Conservation (phyloP, 2,113 vertebrate species). For the Heptranchias perlo region DNA sequence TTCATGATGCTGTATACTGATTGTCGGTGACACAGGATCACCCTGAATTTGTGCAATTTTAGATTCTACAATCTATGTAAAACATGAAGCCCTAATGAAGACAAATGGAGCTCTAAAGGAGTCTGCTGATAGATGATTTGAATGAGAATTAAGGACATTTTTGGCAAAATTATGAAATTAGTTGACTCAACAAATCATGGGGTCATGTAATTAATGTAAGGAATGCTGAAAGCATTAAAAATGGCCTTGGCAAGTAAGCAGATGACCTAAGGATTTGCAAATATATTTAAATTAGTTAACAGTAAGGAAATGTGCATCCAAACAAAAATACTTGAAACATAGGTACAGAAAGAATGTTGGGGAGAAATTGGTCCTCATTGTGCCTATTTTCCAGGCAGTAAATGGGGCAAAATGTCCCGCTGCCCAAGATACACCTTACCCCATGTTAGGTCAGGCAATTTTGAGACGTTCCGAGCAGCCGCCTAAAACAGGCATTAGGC, state of each 20-base stretch:
- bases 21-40: background rate
- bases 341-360: background rate
- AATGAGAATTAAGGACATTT: background rate
- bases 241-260: background rate
- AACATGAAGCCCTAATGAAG: background rate
- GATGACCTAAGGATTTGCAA: background rate
- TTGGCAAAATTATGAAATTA: background rate
- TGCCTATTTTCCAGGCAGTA: background rate
- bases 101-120: background rate
- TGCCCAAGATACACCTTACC: background rate
- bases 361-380: background rate
- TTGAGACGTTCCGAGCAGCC: no score
- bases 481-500: no score
- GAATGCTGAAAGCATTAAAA: background rate
- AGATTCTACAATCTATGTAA: background rate
- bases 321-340: background rate
- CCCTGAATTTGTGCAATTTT: background rate
- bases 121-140: background rate
- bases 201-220: background rate
- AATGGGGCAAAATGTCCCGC: background rate
- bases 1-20: background rate
- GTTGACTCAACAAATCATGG: background rate
- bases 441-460: no score
- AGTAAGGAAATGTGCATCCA: background rate
- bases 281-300: background rate